Evolutionary conservation across 2,113 vertebrate genomes (phyloP), one percentile per base, ranked within the genome.

Genomic region (Spheniscus mendiculus): DNA sequence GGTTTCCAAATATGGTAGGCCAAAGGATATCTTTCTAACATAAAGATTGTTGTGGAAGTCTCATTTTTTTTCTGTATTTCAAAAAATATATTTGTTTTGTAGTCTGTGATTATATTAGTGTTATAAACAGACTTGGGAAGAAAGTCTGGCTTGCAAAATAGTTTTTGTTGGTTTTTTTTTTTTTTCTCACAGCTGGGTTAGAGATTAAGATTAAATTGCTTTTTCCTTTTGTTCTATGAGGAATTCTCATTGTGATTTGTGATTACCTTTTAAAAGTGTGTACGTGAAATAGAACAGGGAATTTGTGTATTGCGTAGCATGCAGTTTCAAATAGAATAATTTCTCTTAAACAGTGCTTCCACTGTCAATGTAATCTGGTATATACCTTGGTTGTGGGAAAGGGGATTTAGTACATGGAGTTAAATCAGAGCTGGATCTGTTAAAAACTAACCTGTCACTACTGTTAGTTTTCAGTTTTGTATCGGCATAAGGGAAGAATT

Each of bases 1-100:
- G 15, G 13, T 56, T 79, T 29, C 11, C 59, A 45, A 66, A 45
- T 66, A 5, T 3, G 25, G 36, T 10, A 29, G n/a, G n/a, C 19
- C 16, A 38, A 11, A 90, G 72, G 83, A 72, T 49, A 27, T 36
- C 73, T 95, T 62, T 94, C 34, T 8, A 47, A 6, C 6, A 1
- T 23, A 15, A 45, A 71, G 58, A 30, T 73, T 76, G 25, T 80
- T 86, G 79, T 61, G 65, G 69, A 93, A 90, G 12, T 55, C 89
- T 89, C 5, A 83, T 91, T 67, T 79, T 86, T 91, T 89, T 85
- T 15, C 61, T 84, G 4, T 45, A 12, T 87, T 93, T 90, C 30
- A 94, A 83, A 96, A 87, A 47, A 71, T 22, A 3, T 42, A 30
- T 65, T 83, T 70, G 20, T 44, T 65, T 63, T 66, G 32, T 61